Base-by-base conservation (phyloP, 1,140 invertebrate genomes). In the Drosophila obscura region DNA sequence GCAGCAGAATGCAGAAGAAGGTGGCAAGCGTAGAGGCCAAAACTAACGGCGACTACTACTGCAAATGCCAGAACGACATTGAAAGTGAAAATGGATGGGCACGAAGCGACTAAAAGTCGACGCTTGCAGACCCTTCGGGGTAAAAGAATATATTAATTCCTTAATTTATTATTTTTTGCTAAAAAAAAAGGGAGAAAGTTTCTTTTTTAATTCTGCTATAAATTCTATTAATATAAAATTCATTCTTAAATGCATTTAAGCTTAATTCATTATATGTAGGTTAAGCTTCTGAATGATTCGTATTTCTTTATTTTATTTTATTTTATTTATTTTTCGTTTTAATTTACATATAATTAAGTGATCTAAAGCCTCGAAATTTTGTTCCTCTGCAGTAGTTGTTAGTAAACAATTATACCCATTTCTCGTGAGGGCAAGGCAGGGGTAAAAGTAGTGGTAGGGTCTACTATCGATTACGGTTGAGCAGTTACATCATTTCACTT, bases 401-500 rank as follows among this genome's bases (percentile, higher is more conserved):
- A 35, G 43, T 19, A 69, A 67, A 56, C 44, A 68, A 69, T 68
- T 68, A 67, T 50, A 45, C 50, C 22, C 46, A 6, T 48, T 3
- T 41, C 65, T 22, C 13, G 7, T n/a, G 16, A 63, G 45, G 22
- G 51, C 13, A 13, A 8, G 11, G 26, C 26, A n/a, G n/a, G n/a
- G n/a, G 22, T 4, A 39, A 22, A 22, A 19, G 31, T 26, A 4
- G 5, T 45, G 11, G 31, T 9, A 48, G 50, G 31, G 8, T 44
- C 67, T 51, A 73, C 77, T 82, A 88, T 88, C 83, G 83, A 87
- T 87, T 87, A 68, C 75, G 51, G 67, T 72, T 73, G 63, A 73
- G 77, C 78, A 79, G 82, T 87, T 82, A 74, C 83, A 88, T 87
- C 79, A 87, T 88, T 87, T 87, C 83, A 87, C 83, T 87, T 87